Evolutionary conservation across 2,888 invertebrate species (phyloP), one percentile per base, ranked within the genome.

Genomic region (Cosmia trapezina): DNA sequence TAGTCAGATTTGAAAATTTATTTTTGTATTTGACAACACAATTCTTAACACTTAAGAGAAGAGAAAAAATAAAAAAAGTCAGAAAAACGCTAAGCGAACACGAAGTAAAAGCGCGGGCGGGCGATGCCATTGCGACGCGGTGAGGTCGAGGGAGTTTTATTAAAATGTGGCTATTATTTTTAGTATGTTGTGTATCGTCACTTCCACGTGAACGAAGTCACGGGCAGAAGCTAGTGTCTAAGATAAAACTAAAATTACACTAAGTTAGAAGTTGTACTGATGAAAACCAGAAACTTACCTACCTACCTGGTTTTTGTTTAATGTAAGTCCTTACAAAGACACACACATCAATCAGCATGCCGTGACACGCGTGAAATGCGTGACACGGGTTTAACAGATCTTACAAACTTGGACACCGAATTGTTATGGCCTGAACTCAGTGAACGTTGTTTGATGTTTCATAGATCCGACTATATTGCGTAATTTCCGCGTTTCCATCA

Each of bases 311-410:
- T 56, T 43, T 57, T 69, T 41, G 33, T 56, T 56, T 67, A 72
- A 72, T 80, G 47, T 78, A 77, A 61, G 69, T 69, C 45, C 45
- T 53, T 12, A 71, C 43, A 28, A 54, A 63, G 62, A 54, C 43
- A 78, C 51, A 70, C 51, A 71, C 66, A 78, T 83, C 79, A 83
- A 80, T 80, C 83, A 66, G 63, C 28, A n/a, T n/a, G 49, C 54
- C 64, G 41, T 82, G 68, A 83, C 78, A 54, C 19, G 66, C 49
- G 33, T 82, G 68, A 83, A 71, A 54, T 17, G 66, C 49, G 33
- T 69, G 83, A 80, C 69, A 69, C 22, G 73, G 73, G 80, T 64
- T 72, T 68, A 61, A 69, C 79, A 49, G 51, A 61, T 72, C 60
- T 60, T 73, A 65, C 14, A 53, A 78, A 79, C 63, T 70, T 83